Evolutionary conservation across 2,888 invertebrate species (phyloP).

Genomic region (Cerceris rybyensis): DNA sequence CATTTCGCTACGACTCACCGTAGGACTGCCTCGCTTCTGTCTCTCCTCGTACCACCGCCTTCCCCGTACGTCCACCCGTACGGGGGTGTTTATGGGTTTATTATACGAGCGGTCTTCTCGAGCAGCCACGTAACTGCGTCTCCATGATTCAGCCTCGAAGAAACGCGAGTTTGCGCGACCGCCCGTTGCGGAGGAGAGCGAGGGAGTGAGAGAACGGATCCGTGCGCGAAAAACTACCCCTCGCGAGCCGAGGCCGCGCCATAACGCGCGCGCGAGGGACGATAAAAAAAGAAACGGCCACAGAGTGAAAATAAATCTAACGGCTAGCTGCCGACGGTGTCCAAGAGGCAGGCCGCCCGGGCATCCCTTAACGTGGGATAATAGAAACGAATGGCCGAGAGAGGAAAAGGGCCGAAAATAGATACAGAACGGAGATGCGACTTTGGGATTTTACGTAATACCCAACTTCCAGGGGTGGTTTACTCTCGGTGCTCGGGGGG

Average conservation of each 20-base stretch:
- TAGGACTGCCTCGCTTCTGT: constrained; percentile 43
- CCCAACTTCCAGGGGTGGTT: neutral
- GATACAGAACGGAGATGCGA: constrained; percentile 7
- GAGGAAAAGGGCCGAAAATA: constrained; percentile 31
- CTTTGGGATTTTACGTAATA: constrained; percentile 3
- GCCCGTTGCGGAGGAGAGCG: constrained; percentile 1
- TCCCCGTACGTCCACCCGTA: constrained; percentile 47
- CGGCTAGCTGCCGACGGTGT: constrained; percentile 54
- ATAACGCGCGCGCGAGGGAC: constrained; percentile 71
- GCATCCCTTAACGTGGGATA: constrained; percentile 66
- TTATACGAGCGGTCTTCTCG: constrained; percentile 76
- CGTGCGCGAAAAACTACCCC: constrained; percentile 50
- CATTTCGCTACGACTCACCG: constrained; percentile 69
- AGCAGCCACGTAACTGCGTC: constrained; percentile 35
- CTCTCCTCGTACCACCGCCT: constrained; percentile 26
- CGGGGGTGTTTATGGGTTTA: constrained; percentile 82
- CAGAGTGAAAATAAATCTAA: constrained; percentile 81
- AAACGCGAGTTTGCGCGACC: constrained; percentile 9
- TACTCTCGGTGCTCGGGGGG: neutral
- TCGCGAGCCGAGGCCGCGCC: constrained; percentile 42
- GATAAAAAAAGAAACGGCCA: constrained; percentile 78
- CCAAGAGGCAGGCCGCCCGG: constrained; percentile 64
- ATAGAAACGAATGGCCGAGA: constrained; percentile 67
- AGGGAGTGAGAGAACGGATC: constrained; percentile 37
- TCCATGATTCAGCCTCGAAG: constrained; percentile 43